A percentile compares a stretch with the other conserved stretches of the same genome.
Conservation (phyloP, 2,888 invertebrate species). For the Drosophila histrio region DNA sequence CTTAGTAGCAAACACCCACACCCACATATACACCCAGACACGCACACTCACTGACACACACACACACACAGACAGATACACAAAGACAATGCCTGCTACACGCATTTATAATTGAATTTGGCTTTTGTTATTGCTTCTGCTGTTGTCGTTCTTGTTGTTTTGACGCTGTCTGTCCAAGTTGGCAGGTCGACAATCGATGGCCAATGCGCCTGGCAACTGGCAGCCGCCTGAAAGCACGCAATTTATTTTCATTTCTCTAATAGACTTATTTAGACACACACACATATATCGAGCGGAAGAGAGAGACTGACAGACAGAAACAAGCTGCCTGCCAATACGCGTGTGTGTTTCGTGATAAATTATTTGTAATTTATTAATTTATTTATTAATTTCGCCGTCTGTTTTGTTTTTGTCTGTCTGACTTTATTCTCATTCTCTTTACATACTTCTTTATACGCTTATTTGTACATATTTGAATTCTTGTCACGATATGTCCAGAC, state of each 20-base stretch:
- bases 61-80: constrained; percentile 3
- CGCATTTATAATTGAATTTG: constrained; percentile 81
- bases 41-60: constrained; percentile 22
- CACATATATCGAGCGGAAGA: not conserved
- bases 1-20: constrained; percentile 54
- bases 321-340: constrained; percentile 59
- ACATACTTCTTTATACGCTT: not conserved
- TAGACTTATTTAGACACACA: constrained; percentile 77
- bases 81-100: constrained; percentile 56
- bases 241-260: constrained; percentile 80
- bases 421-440: not conserved
- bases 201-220: constrained; percentile 58
- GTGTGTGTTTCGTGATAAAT: constrained; percentile 68
- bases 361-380: constrained; percentile 81
- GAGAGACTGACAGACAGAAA: not conserved
- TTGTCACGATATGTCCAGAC: constrained; percentile 9
- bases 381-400: constrained; percentile 72
- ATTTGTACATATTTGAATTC: constrained; percentile 21
- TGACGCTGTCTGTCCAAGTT: constrained; percentile 67
- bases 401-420: constrained; percentile 43
- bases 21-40: constrained; percentile 37
- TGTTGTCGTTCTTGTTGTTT: constrained; percentile 39
- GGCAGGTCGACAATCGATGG: constrained; percentile 78
- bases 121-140: constrained; percentile 57
- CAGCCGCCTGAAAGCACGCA: constrained; percentile 78